Base-by-base conservation (phyloP, 2,888 invertebrate genomes). In the Geophilus truncorum region DNA sequence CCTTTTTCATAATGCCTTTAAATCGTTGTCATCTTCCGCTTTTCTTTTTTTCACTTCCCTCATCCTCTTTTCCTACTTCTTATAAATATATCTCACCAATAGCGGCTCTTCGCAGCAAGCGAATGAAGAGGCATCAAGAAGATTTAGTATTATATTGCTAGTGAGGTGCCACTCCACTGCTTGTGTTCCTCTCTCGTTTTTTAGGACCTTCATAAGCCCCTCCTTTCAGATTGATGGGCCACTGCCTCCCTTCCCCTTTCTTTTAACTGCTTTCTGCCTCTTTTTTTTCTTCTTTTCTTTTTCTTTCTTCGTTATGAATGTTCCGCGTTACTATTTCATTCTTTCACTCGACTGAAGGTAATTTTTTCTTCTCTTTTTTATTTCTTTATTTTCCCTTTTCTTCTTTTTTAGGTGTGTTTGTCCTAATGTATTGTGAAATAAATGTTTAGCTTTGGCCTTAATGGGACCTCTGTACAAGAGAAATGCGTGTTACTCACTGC, bases 381-480 rank as follows among this genome's bases (percentile, higher is more conserved):
- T 62, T 62, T 23, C 21, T 23, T 21, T n/a, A 40, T 3, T 62
- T 62, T 62, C 18, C 21, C 7, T 21, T 51, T 51, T 51, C n/a
- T n/a, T 57, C n/a, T 57, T 62, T 23, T 62, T 62, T 23, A 62
- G 6, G 57, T 40, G 21, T 62, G 57, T 62, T 62, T 62, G 57
- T 62, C 57, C 57, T 62, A 62, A 62, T 62, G 57, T 62, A 62
- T 62, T 62, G 21, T 62, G 57, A 62, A 62, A 62, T 62, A 62
- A 62, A 62, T 62, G 57, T 62, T 62, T 62, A 62, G 57, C 7
- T 62, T 62, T 62, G 57, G 57, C 1, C 57, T 62, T 62, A 62
- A 62, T 62, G 57, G 57, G 57, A 18, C 57, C 57, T 18, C 57
- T 5, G 18, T n/a, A 62, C 21, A 62, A 62, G 57, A 18, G 21